These are phyloP conservation scores for Ptyas mucosa DNA, from an alignment of 2,113 vertebrate genomes.

Conservation along the genomic window DNA sequence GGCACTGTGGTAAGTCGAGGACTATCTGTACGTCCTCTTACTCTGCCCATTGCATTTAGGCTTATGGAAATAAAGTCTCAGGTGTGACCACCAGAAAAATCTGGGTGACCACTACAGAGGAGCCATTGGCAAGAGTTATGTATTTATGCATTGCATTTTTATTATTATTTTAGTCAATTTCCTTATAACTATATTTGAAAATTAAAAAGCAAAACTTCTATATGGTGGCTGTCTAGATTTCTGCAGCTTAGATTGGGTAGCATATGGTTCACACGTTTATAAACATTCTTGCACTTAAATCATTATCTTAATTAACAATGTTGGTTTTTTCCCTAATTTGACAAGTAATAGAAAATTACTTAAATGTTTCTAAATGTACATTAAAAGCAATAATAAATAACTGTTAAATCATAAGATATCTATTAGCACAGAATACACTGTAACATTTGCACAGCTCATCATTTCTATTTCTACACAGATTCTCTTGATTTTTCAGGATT, in stretches of 20 bases:
- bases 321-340: background rate
- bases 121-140: background rate
- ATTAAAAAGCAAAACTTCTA: background rate
- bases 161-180: background rate
- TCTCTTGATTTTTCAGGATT: background rate
- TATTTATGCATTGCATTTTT: background rate
- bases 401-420: background rate
- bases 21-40: background rate
- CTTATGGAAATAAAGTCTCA: background rate
- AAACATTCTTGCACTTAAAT: background rate
- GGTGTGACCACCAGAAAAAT: background rate
- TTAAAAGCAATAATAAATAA: background rate
- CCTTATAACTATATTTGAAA: background rate
- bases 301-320: background rate
- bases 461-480: background rate
- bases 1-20: background rate
- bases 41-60: background rate
- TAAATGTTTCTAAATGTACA: background rate
- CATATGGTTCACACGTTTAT: background rate
- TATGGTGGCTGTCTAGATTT: background rate
- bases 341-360: background rate
- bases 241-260: background rate
- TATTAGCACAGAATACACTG: background rate
- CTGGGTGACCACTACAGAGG: background rate
- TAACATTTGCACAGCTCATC: background rate